phyloP scores from a whole-genome alignment of 2,797 vertebrate species.

The Cyprinodon diabolis region DNA sequence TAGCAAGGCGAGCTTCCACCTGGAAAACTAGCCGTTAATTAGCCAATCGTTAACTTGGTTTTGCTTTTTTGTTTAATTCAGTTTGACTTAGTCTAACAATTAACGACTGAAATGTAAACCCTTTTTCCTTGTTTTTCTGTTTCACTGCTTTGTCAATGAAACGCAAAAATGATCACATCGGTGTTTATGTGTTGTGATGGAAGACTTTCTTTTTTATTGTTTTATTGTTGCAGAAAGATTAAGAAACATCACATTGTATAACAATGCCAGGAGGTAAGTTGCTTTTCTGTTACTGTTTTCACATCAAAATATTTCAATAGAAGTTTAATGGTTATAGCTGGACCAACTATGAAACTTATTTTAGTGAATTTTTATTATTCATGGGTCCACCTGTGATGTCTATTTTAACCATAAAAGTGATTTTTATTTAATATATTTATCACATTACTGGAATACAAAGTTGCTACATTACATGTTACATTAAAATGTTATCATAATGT shows the following conservation, averaged over 20 bases:
- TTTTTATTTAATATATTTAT: not conserved
- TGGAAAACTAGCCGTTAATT: slow-evolving; percentile 38
- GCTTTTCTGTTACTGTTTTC: not conserved
- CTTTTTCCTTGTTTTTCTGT: not conserved
- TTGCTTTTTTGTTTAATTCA: not conserved
- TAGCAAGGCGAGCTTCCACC: slow-evolving; percentile 26
- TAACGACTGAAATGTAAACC: not conserved
- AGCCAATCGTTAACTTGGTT: slow-evolving; percentile 15
- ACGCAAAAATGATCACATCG: not conserved
- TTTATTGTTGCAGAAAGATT: slow-evolving; percentile 34
- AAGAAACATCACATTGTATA: slow-evolving; percentile 36
- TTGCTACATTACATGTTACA: no score
- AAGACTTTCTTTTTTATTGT: slow-evolving; percentile 9
- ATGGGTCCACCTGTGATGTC: not conserved
- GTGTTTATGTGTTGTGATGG: not conserved
- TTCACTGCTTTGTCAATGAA: not conserved
- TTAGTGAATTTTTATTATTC: not conserved
- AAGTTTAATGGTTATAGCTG: not conserved
- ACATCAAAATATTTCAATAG: not conserved
- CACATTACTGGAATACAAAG: not conserved
- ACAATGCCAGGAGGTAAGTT: slow-evolving; percentile 73
- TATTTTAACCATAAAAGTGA: not conserved
- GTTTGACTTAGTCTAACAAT: not conserved
- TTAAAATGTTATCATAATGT: not conserved
- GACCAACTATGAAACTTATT: not conserved